Evolutionary conservation across 2,113 vertebrate genomes (phyloP), one percentile per base, ranked within the genome.

Genomic region (Bufo bufo): DNA sequence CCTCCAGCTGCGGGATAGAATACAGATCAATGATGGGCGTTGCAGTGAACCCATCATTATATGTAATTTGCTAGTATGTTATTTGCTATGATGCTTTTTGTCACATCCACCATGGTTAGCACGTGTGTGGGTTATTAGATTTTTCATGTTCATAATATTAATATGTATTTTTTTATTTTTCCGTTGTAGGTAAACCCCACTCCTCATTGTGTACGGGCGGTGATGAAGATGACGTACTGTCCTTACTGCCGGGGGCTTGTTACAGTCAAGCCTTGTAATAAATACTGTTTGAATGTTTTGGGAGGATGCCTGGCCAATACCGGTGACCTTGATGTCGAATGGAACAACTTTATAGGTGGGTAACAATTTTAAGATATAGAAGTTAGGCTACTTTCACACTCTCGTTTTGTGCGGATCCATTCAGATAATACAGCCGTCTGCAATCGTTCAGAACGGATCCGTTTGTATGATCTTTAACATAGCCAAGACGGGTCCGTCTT

Each of bases 261-360:
- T 23, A 95, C 97, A 0, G 95, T 98, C 91, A 99, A 98, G 85
- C 98, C 98, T 1, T 99, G 98, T 91, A 97, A 97, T 93, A 99
- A 98, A 92, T 99, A 99, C 94, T 99, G 98, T 89, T 96, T 99
- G 6, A 99, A 99, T 0, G 98, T 99, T 91, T 95, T 99, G 97
- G 96, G 97, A 19, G 98, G 98, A 81, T 99, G 98, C 91, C 92
- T 99, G 92, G 98, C 97, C 91, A 98, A 98, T 92, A 98, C 99
- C 91, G 98, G 98, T 0, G 98, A 99, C 91, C 92, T 99, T 86
- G 98, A 99, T 84, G 88, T 94, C 0, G 98, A 99, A 79, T 99
- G 98, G 98, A 99, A 99, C 93, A 98, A 94, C 94, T 99, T 99
- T 88, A 96, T 99, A 12, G 98, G 98, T 99, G 92, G 97, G 96